Base-by-base conservation (phyloP, 2,797 vertebrate genomes). In the Anas georgica region DNA sequence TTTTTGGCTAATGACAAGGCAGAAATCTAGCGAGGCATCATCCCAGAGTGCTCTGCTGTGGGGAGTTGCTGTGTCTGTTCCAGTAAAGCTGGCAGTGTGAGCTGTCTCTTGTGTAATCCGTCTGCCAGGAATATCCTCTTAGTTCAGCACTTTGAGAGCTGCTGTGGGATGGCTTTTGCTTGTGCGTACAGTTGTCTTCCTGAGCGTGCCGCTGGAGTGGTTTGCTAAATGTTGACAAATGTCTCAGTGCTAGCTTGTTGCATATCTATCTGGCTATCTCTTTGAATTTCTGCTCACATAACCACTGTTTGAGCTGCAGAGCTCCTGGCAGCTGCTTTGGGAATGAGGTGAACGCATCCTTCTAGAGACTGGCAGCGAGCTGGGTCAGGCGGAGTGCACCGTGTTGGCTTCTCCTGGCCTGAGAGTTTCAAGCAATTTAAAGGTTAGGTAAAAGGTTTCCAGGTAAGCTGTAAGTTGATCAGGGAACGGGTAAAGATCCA, bases 1-100 rank as follows among this genome's bases (percentile, higher is more conserved):
- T 58, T 23, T 68, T 64, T 96, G 80, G 92, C 56, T 94, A 84
- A 96, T 95, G 92, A 93, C 93, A 91, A 90, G 91, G 55, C 80
- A 60, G 67, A n/a, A 73, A 5, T 20, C 3, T 37, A 56, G 86
- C 15, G 84, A 72, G 87, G 77, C 83, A 45, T 56, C 77, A 21
- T 82, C 83, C 77, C 67, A 31, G 87, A 43, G 3, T 43, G 89
- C 85, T 79, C 3, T 26, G 79, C 85, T 67, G 0, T n/a, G 83
- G 67, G 67, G 67, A 93, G 86, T 0, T 95, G 93, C 86, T 90
- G 87, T 84, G 77, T 39, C 12, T 70, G 89, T 91, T 94, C 90
- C 94, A 83, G 90, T 84, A 68, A 86, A 66, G 82, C 92, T 86
- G 94, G 91, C 92, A 77, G 54, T 0, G 33, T 16, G 74, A 95